Conservation (phyloP, 2,113 vertebrate genomes). For the Neodon shergylaensis region DNA sequence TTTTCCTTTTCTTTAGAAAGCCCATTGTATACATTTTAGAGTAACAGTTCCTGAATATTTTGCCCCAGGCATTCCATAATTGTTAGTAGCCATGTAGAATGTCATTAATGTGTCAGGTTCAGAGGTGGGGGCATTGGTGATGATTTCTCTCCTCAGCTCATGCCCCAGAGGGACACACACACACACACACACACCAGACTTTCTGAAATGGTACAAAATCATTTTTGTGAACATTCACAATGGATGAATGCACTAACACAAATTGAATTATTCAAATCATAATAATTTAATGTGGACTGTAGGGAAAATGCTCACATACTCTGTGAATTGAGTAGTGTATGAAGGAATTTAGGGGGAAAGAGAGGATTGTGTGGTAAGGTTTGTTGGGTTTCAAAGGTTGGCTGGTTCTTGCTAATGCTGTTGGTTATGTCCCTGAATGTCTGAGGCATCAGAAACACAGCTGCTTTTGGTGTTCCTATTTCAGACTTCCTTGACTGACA, state of each 20-base stretch:
- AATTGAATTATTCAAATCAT: background rate
- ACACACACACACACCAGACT: background rate
- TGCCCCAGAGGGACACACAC: background rate
- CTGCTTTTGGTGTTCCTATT: background rate
- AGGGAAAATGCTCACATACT: background rate
- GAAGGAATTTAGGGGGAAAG: background rate
- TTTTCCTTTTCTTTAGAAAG: background rate
- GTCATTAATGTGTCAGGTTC: background rate
- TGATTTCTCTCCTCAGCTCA: conserved; percentile 22
- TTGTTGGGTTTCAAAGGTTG: background rate
- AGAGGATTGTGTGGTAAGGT: background rate
- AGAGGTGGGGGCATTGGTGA: background rate
- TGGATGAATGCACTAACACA: background rate
- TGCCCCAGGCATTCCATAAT: background rate
- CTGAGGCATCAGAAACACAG: background rate
- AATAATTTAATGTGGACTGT: background rate
- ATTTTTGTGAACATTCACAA: background rate
- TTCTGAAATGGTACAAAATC: conserved; percentile 9
- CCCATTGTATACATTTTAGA: conserved; percentile 22
- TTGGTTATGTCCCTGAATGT: conserved; percentile 21
- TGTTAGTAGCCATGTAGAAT: background rate
- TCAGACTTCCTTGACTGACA: conserved; percentile 14
- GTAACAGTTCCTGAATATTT: conserved; percentile 35
- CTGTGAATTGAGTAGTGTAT: background rate
- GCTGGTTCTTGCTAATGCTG: background rate